Base-by-base conservation (phyloP, 2,797 vertebrate genomes). In the Diplodus sargus region DNA sequence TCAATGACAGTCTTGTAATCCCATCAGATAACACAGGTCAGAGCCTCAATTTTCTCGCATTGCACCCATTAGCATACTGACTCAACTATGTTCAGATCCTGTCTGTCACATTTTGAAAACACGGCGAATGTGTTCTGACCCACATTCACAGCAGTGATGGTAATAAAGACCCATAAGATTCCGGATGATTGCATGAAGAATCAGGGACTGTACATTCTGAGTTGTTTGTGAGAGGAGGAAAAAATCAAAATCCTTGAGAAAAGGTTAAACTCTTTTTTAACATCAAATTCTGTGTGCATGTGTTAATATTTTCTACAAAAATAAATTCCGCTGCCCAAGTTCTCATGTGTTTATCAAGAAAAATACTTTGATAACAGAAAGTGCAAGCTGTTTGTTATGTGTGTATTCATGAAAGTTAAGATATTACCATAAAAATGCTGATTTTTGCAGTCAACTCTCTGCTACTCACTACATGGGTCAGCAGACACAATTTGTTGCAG, bases 21-120 rank as follows among this genome's bases (percentile, higher is more conserved):
- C 70, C 25, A 65, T 64, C 60, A 78, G 62, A 69, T 25, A 73
- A 73, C 42, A 73, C 60, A 82, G 76, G 59, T 83, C 80, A 76
- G 43, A 72, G 59, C 53, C 8, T 14, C 18, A 4, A 23, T 60
- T 79, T 25, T 67, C 17, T 74, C 39, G 65, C 56, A 78, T 49
- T 71, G 45, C 73, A 85, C 57, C 23, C 39, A 79, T 86, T 74
- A 58, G 49, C 54, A 69, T 34, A 53, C 30, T 53, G 17, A 54
- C 30, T 47, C 57, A 3, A 30, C 25, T 49, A 30, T 66, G 23
- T 43, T 23, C 15, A 47, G 74, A 74, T 80, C 62, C 53, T 45
- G 66, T 70, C 70, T 8, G 56, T 62, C 74, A 77, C 2, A 77
- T 74, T 76, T 68, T 47, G 49, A 72, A 75, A 58, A 61, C 23